phyloP scores from a whole-genome alignment of 2,888 invertebrate genomes.

The Parnassius orleans region DNA sequence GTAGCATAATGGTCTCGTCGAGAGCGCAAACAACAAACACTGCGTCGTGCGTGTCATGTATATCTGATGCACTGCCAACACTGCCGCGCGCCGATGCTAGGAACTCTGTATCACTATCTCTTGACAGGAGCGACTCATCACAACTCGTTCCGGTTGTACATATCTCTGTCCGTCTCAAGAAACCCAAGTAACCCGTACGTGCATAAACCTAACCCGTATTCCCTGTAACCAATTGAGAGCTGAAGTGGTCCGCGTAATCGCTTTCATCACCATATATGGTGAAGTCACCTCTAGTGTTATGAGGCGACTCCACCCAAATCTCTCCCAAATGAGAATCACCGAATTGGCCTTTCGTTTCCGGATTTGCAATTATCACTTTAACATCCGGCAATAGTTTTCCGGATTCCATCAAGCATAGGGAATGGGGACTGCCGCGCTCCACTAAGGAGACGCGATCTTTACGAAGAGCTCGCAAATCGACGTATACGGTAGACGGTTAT shows the following conservation, averaged over 20 bases:
- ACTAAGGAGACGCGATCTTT: slow-evolving; percentile 99
- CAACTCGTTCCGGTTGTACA: slow-evolving; percentile 86
- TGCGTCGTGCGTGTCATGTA: slow-evolving; percentile 97
- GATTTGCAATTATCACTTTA: slow-evolving; percentile 99
- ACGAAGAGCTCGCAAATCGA: slow-evolving; percentile 96
- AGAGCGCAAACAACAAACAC: slow-evolving; percentile 99
- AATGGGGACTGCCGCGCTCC: slow-evolving; percentile 98
- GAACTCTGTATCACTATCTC: slow-evolving; percentile 82
- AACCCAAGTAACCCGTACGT: slow-evolving; percentile 98
- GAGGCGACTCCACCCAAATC: slow-evolving; percentile 95
- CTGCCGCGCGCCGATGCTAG: slow-evolving; percentile 66
- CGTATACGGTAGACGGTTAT: slow-evolving; percentile 97
- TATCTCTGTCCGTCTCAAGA: slow-evolving; percentile 95
- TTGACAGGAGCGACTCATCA: slow-evolving; percentile 72
- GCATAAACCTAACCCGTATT: slow-evolving; percentile 97
- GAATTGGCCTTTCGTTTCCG: slow-evolving; percentile 99
- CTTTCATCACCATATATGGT: slow-evolving; percentile 98
- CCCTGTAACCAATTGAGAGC: slow-evolving; percentile 96
- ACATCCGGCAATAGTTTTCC: slow-evolving; percentile 99
- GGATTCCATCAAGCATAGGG: slow-evolving; percentile 98
- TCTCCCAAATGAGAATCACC: slow-evolving; percentile 99
- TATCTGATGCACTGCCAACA: slow-evolving; percentile 63
- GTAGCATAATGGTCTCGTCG: slow-evolving; percentile 97
- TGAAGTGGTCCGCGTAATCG: slow-evolving; percentile 97
- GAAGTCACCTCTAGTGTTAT: slow-evolving; percentile 98